phyloP scores from a whole-genome alignment of 2,113 vertebrate genomes.

The Meleagris gallopavo region DNA sequence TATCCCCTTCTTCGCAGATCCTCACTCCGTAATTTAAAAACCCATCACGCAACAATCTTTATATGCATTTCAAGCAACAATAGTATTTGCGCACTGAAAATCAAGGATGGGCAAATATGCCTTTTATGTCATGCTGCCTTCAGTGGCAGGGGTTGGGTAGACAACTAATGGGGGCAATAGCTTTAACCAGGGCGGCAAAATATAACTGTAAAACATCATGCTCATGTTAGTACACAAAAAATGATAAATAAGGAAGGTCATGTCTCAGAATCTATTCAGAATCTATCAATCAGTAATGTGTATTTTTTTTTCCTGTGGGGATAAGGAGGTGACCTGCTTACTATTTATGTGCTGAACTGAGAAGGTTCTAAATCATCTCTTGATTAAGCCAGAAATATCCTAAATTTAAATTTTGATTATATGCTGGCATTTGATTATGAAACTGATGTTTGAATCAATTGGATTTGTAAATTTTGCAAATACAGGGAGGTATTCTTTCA shows the following conservation, averaged over 20 bases:
- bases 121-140: background rate
- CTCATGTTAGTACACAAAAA: background rate
- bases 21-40: background rate
- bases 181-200: background rate
- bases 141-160: background rate
- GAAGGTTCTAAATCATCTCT: background rate
- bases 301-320: background rate
- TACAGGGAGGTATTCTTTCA: background rate
- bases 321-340: background rate
- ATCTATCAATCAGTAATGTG: too few relatives aligned
- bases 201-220: background rate
- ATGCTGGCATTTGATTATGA: background rate
- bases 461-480: background rate
- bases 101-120: background rate
- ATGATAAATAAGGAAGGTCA: background rate
- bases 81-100: background rate
- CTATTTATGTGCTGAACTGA: background rate
- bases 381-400: background rate
- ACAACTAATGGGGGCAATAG: accelerated
- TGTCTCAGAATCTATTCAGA: background rate
- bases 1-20: background rate
- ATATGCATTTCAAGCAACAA: background rate
- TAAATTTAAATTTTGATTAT: background rate
- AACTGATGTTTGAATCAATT: background rate
- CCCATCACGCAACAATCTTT: background rate